Evolutionary conservation across 2,113 vertebrate species (phyloP).

Genomic region (Brienomyrus longianalis): DNA sequence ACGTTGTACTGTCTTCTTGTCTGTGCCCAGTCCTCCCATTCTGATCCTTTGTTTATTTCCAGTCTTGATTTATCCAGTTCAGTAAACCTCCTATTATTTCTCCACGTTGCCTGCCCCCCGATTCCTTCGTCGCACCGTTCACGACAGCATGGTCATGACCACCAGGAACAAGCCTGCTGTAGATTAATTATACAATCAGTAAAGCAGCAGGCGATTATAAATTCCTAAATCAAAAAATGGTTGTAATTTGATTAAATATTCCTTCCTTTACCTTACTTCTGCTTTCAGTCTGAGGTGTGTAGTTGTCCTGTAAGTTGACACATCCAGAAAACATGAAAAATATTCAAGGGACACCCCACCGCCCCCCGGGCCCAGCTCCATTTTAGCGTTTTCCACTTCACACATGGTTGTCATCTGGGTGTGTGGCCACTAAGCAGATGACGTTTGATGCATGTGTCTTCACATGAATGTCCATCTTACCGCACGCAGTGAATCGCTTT

Average conservation of each 20-base stretch:
- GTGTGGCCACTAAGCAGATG: not conserved
- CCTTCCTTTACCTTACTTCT: not conserved
- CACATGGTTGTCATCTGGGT: not conserved
- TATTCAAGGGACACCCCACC: not conserved
- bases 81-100: not conserved
- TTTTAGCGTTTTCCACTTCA: not conserved
- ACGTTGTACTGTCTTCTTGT: not conserved
- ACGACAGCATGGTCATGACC: not conserved
- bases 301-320: not conserved
- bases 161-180: not conserved
- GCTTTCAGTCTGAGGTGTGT: not conserved
- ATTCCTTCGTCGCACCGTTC: not conserved
- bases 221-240: not conserved
- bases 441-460: not conserved
- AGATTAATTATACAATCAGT: not conserved
- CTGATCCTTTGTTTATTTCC: not conserved
- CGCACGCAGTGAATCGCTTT: not conserved
- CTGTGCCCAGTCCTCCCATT: not conserved
- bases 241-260: not conserved
- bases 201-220: not conserved
- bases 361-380: not conserved
- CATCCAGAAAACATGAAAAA: not conserved
- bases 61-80: no score
- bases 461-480: not conserved
- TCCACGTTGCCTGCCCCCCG: not conserved